These are phyloP conservation scores for Sphaerodactylus townsendi DNA, from an alignment of 2,113 vertebrate species.

Conservation along the genomic window DNA sequence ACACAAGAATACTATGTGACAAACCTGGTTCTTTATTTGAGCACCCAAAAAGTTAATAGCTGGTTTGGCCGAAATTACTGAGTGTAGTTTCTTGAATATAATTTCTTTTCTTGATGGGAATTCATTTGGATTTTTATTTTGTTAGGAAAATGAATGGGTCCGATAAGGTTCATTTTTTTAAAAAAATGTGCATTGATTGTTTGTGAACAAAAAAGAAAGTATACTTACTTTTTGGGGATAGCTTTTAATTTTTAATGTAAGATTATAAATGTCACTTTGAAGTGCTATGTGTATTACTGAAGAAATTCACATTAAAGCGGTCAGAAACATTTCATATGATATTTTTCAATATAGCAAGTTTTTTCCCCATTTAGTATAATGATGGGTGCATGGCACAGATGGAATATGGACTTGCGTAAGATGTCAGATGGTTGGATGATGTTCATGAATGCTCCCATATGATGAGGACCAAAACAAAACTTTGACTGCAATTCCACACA, in stretches of 20 bases:
- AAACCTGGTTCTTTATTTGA: constrained; percentile 72
- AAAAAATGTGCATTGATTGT: neutral
- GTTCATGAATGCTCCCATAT: neutral
- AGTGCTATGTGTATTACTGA: neutral
- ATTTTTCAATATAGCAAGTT: no score
- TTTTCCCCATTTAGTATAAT: no score
- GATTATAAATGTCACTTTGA: neutral
- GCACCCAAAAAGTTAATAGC: constrained; percentile 65
- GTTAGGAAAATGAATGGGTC: neutral
- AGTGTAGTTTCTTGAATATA: constrained; percentile 12
- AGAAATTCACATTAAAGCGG: neutral
- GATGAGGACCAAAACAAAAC: no score
- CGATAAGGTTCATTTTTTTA: neutral
- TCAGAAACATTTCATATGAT: no score
- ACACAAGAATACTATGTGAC: constrained; percentile 70
- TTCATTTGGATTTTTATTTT: neutral
- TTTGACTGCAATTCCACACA: no score
- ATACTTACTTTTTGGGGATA: neutral
- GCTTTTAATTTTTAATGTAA: neutral
- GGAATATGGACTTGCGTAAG: no score
- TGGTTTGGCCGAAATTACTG: constrained; percentile 75
- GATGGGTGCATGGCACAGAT: no score
- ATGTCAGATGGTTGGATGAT: no score
- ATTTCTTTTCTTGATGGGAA: constrained; percentile 2
- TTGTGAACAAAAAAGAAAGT: neutral